These are phyloP conservation scores for Corapipo altera DNA, from an alignment of 2,113 vertebrate genomes.

Conservation along the genomic window DNA sequence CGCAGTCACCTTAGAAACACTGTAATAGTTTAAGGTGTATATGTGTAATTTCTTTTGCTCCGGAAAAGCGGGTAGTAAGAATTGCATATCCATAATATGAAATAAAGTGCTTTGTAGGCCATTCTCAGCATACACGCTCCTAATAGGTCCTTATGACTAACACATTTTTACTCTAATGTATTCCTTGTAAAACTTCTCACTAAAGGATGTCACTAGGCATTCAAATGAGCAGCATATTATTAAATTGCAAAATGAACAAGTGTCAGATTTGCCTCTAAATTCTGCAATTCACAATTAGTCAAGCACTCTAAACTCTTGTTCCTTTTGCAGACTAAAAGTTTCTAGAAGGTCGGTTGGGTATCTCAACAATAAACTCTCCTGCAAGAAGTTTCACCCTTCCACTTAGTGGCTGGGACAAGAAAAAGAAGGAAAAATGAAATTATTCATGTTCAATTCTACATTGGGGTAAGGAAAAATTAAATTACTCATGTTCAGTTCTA, in stretches of 20 bases:
- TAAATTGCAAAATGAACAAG: neutral
- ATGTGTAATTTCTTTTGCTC: neutral
- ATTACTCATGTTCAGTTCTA: neutral
- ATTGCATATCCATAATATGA: neutral
- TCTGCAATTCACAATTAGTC: neutral
- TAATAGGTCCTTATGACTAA: neutral
- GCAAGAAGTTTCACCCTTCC: neutral
- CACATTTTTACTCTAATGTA: neutral
- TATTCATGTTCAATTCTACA: neutral
- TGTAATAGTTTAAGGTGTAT: neutral
- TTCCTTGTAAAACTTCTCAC: neutral
- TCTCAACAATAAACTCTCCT: neutral
- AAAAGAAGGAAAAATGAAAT: neutral
- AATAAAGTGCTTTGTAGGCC: constrained; percentile 11
- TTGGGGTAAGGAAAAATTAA: neutral
- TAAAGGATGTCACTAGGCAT: neutral
- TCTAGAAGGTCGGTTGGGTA: neutral
- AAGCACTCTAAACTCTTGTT: neutral
- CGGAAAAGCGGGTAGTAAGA: neutral
- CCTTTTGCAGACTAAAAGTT: neutral
- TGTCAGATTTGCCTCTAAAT: neutral
- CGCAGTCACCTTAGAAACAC: neutral
- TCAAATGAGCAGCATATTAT: neutral
- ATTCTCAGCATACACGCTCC: neutral
- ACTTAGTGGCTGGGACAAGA: neutral